Evolutionary conservation across 2,888 invertebrate species (phyloP), one percentile per base, ranked within the genome.

Genomic region (Chaitophorus viminalis): DNA sequence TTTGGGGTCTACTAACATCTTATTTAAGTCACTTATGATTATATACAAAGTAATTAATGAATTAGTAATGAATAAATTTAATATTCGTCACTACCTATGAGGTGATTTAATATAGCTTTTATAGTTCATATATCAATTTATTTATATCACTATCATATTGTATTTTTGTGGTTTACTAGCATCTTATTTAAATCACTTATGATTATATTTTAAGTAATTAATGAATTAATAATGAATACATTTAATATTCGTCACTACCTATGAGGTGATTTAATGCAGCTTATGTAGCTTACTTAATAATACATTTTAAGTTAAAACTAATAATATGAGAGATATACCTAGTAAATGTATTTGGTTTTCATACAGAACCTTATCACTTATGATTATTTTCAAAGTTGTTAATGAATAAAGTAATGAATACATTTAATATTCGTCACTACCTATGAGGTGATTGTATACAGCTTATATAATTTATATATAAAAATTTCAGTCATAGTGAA

Each of bases 181-280:
- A 21, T 21, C 6, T 60, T 60, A 31, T 25, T 11, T 11, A 2
- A 78, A 78, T 68, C 68, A 68, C 68, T n/a, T 29, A 68, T 68
- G 68, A 33, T 54, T 54, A 54, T 54, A 77, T 18, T 54, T 8
- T 6, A 29, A 29, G 68, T 29, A 11, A 21, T 31, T 25, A 82
- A 54, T 82, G 72, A 82, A 82, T 17, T 54, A 33, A 4, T 54
- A 54, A 74, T 74, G 21, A 82, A 21, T 82, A 25, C 0, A 70
- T 70, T 21, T 6, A 39, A 39, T 65, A 79, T 74, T 83, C 60
- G 54, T 83, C 74, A 83, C 82, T 83, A 83, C 82, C 74, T 6
- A 83, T 83, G 82, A 83, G 33, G 82, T 70, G 46, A 70, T 82
- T 79, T 29, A 6, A 11, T 52, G 17, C 52, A 52, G 52, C 2